Percentiles rank a stretch among this genome's conserved stretches.
Evolutionary conservation across 1,140 invertebrate species (phyloP).

Genomic region (Antheraea pernyi): DNA sequence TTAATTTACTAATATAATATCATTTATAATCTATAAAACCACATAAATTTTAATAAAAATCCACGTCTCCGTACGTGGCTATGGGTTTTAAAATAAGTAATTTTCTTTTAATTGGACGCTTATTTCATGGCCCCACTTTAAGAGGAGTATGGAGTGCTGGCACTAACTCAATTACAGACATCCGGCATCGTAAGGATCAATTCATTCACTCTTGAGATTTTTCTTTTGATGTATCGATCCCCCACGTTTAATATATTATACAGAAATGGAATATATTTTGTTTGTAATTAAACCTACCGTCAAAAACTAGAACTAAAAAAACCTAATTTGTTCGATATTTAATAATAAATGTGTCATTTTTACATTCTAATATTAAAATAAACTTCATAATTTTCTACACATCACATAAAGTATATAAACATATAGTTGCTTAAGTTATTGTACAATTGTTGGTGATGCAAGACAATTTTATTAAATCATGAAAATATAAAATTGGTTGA

Average conservation of each 20-base stretch:
- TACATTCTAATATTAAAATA: too few relatives aligned
- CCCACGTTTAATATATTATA: slow-evolving; percentile 6
- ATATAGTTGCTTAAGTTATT: too few relatives aligned
- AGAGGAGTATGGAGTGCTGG: slow-evolving; percentile 46
- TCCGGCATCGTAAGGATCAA: slow-evolving; percentile 60
- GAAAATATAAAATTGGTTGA: too few relatives aligned
- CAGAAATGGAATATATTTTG: slow-evolving; percentile 1
- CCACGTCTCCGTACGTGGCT: background rate
- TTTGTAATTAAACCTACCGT: background rate
- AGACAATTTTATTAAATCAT: too few relatives aligned
- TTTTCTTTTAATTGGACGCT: slow-evolving; percentile 14
- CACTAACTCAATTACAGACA: slow-evolving; percentile 70
- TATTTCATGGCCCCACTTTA: slow-evolving; percentile 35
- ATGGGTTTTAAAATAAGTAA: background rate
- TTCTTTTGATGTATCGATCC: slow-evolving; percentile 40
- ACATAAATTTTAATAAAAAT: background rate
- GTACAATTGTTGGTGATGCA: too few relatives aligned
- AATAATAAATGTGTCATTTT: too few relatives aligned
- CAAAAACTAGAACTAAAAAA: background rate
- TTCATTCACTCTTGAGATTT: slow-evolving; percentile 50
- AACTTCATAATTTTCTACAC: too few relatives aligned
- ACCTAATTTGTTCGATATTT: background rate
- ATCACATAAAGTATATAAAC: too few relatives aligned
- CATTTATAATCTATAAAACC: too few relatives aligned
- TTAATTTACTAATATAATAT: too few relatives aligned